Evolutionary conservation across 2,113 vertebrate genomes (phyloP), one percentile per base, ranked within the genome.

Genomic region (Lepisosteus oculatus): DNA sequence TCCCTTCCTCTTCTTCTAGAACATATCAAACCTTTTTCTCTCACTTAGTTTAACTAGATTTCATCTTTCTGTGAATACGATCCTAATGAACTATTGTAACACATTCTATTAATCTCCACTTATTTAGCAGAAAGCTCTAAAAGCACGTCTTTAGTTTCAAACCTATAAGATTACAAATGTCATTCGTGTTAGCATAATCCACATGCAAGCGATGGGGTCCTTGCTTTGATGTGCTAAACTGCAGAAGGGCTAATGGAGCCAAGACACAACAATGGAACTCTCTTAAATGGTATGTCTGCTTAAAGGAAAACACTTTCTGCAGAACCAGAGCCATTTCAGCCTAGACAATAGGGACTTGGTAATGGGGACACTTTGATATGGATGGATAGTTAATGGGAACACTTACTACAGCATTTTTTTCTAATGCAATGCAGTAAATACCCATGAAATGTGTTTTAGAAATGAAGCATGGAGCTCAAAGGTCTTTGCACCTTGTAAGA

Each of bases 141-240:
- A 93, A 90, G 85, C 90, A 85, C 87, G 88, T 91, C 91, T 93
- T 90, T 88, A 91, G 88, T 93, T 90, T 90, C 85, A 92, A 90
- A 92, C 92, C 87, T 92, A 84, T 93, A 92, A 92, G 89, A 93
- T 94, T 93, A 93, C 92, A 94, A 91, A 93, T 89, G 87, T 93
- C 90, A 92, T 86, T 95, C 90, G 88, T 92, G 90, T 93, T 90
- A 84, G 89, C 86, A 85, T 94, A 93, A 95, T 95, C 92, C 93
- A 93, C 93, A 93, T 89, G 92, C 92, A 86, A 92, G 92, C 85
- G 85, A 88, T 88, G 90, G 91, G 90, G 90, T 70, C 79, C 87
- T 87, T 83, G 85, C 93, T 96, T 96, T 98, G 95, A 96, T 95
- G 95, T 96, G 93, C 91, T 91, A 86, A 91, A 93, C 88, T 93